Conservation (phyloP, 1,140 invertebrate species). For the Heliothis subflexa region DNA sequence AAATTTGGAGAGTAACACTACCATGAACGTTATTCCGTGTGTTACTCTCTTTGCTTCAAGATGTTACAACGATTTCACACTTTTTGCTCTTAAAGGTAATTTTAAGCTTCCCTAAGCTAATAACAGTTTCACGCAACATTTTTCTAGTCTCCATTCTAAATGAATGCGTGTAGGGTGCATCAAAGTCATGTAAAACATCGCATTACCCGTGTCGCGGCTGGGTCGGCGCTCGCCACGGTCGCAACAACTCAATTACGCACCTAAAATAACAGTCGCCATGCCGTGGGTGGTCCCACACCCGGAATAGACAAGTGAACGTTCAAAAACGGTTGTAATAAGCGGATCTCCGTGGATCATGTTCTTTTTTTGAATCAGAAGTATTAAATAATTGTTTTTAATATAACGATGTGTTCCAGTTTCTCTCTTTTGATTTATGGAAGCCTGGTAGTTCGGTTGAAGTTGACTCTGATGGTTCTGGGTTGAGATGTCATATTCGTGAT, state of each 20-base stretch:
- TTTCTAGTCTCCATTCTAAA: slow-evolving; percentile 9
- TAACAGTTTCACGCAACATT: slow-evolving; percentile 12
- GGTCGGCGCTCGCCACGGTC: slow-evolving; percentile 67
- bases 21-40: too few species aligned
- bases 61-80: too few species aligned
- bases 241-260: slow-evolving; percentile 82
- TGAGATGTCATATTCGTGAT: slow-evolving; percentile 24
- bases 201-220: slow-evolving; percentile 72
- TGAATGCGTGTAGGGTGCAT: slow-evolving; percentile 33
- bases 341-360: slow-evolving; percentile 56
- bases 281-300: slow-evolving; percentile 73
- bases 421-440: slow-evolving; percentile 39
- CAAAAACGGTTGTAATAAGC: slow-evolving; percentile 62
- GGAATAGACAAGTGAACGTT: slow-evolving; percentile 70
- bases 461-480: slow-evolving; percentile 6
- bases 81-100: not conserved
- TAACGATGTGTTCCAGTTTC: slow-evolving; percentile 16
- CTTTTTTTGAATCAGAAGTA: slow-evolving; percentile 29
- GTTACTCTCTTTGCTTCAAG: too few species aligned
- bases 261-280: slow-evolving; percentile 76
- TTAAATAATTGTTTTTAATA: slow-evolving; percentile 34
- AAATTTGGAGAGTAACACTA: too few species aligned
- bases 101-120: not conserved
- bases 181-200: slow-evolving; percentile 72
- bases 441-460: slow-evolving; percentile 18